A percentile compares a stretch with the other conserved stretches of the same genome.
Evolutionary conservation across 2,113 vertebrate species (phyloP).

Genomic region (Tenrec ecaudatus): DNA sequence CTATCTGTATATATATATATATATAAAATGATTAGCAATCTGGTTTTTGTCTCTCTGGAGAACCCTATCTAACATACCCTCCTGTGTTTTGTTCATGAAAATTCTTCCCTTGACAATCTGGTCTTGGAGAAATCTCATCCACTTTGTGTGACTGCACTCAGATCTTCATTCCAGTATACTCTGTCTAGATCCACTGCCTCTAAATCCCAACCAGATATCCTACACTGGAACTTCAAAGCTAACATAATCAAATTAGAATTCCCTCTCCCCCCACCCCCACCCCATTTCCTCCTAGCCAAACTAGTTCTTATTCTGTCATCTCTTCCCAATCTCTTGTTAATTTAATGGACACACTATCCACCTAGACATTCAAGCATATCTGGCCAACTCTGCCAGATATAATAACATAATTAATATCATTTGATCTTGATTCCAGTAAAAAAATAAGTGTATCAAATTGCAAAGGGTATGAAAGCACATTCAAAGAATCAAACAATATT

Average conservation of each 20-base stretch:
- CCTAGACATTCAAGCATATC: not conserved
- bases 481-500: slow-evolving; percentile 39
- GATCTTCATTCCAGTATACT: not conserved
- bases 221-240: not conserved
- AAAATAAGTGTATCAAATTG: slow-evolving; percentile 27
- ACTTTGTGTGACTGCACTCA: not conserved
- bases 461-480: slow-evolving; percentile 45
- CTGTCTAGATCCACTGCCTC: not conserved
- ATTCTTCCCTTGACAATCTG: not conserved
- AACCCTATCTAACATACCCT: too few relatives aligned
- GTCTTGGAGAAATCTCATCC: slow-evolving; percentile 7
- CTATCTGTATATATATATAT: too few relatives aligned
- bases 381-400: slow-evolving; percentile 15
- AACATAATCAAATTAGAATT: not conserved
- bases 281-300: not conserved
- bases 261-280: not conserved
- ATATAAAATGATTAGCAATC: too few relatives aligned
- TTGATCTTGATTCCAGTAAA: slow-evolving; percentile 48
- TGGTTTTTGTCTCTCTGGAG: too few relatives aligned
- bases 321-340: not conserved
- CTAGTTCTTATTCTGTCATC: not conserved
- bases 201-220: not conserved
- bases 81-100: not conserved
- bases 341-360: not conserved
- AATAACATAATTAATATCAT: slow-evolving; percentile 34